Conservation (phyloP, 2,797 vertebrate genomes). For the Characodon lateralis region DNA sequence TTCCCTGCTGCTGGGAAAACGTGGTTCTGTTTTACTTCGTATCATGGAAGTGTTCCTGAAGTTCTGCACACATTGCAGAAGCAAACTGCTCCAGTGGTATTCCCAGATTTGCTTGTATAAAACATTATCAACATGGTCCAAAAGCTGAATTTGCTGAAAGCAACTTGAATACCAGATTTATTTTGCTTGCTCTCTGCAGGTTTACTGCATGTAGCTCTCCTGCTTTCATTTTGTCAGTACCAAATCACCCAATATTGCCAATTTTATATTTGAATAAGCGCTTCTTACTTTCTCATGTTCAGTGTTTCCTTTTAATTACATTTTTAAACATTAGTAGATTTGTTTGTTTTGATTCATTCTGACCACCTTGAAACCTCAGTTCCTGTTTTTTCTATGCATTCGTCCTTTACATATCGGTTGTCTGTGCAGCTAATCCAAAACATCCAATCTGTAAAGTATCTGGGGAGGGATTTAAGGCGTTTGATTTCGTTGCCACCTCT, state of each 20-base stretch:
- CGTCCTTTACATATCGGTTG: neutral
- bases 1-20: slow-evolving; percentile 56
- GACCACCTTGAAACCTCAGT: neutral
- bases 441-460: slow-evolving; percentile 43
- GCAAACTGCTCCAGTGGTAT: neutral
- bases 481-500: slow-evolving; percentile 8
- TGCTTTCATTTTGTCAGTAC: neutral
- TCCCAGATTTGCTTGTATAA: neutral
- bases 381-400: slow-evolving; percentile 6
- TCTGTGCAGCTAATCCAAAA: slow-evolving; percentile 15
- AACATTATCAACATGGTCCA: neutral
- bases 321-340: neutral
- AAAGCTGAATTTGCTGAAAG: neutral
- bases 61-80: slow-evolving; percentile 35
- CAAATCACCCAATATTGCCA: neutral
- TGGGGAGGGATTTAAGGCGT: slow-evolving; percentile 15
- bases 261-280: neutral
- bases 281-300: neutral
- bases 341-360: neutral
- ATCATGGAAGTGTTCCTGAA: slow-evolving; percentile 60
- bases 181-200: too few species aligned
- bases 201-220: neutral
- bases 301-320: neutral
- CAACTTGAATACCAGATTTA: too few species aligned
- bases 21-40: slow-evolving; percentile 63